These are phyloP conservation scores for Alauda arvensis DNA, from an alignment of 2,797 vertebrate species.

Conservation along the genomic window DNA sequence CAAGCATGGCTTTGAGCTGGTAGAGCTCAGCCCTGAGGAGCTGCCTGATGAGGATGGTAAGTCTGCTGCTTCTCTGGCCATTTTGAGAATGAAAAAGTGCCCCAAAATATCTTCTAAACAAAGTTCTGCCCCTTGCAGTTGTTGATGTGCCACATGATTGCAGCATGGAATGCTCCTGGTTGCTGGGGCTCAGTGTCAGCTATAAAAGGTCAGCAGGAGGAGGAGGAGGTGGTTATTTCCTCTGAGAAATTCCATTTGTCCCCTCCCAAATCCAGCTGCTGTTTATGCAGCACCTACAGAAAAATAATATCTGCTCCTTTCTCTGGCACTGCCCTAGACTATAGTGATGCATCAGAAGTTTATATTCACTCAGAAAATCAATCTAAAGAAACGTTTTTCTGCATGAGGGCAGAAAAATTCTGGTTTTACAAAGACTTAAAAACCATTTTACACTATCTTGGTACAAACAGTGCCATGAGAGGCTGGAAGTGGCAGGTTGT, in stretches of 20 bases:
- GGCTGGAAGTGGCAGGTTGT: background rate
- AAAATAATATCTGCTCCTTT: constrained; percentile 17
- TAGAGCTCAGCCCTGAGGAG: constrained; percentile 91
- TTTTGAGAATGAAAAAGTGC: background rate
- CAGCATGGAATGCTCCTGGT: background rate
- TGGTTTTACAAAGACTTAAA: background rate
- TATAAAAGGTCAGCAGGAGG: constrained; percentile 11
- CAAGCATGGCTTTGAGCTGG: constrained; percentile 91
- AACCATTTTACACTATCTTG: background rate
- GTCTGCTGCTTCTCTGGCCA: background rate
- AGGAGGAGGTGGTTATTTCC: constrained; percentile 24
- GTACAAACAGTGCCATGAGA: background rate
- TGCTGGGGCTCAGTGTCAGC: background rate
- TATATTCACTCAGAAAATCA: background rate
- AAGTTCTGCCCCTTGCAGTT: background rate
- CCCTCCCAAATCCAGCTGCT: constrained; percentile 47
- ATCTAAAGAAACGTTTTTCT: background rate
- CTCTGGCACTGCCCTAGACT: background rate
- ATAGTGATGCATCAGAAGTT: background rate
- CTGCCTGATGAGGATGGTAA: constrained; percentile 94
- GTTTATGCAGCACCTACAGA: constrained; percentile 13
- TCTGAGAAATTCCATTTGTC: constrained; percentile 20
- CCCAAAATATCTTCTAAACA: background rate
- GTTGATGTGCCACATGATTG: background rate
- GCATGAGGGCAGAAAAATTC: background rate